Conservation (phyloP, 2,113 vertebrate genomes). For the Cyprinodon brontotheroides region DNA sequence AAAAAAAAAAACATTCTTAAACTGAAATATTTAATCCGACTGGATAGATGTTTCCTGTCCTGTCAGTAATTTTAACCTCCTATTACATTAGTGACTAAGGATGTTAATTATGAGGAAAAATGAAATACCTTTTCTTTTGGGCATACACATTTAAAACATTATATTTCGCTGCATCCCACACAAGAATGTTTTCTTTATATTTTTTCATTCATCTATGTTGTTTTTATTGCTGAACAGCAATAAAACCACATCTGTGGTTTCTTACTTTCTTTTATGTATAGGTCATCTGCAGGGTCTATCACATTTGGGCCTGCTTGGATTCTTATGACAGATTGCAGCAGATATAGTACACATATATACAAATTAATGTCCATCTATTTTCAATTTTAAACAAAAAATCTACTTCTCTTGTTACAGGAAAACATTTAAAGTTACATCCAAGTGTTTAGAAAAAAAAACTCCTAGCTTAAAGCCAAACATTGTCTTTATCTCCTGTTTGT, state of each 20-base stretch:
- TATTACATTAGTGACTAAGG: too few relatives aligned
- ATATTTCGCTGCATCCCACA: too few relatives aligned
- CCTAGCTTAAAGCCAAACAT: constrained; percentile 14
- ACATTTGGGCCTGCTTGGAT: background rate
- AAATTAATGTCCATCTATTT: background rate
- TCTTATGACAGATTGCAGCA: background rate
- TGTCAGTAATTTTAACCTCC: too few relatives aligned
- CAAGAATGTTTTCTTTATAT: too few relatives aligned
- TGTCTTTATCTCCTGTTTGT: constrained; percentile 35
- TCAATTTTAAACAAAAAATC: background rate
- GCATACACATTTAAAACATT: too few relatives aligned
- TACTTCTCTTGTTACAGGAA: constrained; percentile 4
- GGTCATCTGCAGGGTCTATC: background rate
- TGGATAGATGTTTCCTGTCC: too few relatives aligned
- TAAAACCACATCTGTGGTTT: background rate
- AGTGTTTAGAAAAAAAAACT: constrained; percentile 3
- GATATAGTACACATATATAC: background rate
- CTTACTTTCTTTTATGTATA: background rate
- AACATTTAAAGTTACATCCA: constrained; percentile 8
- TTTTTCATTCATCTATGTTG: too few relatives aligned
- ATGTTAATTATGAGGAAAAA: too few relatives aligned
- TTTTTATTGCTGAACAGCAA: background rate
- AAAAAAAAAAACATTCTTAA: too few relatives aligned
- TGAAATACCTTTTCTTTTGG: too few relatives aligned
- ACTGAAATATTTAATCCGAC: too few relatives aligned